These are phyloP conservation scores for Pachliopta kotzebuea DNA, from an alignment of 2,888 invertebrate genomes.

Conservation along the genomic window DNA sequence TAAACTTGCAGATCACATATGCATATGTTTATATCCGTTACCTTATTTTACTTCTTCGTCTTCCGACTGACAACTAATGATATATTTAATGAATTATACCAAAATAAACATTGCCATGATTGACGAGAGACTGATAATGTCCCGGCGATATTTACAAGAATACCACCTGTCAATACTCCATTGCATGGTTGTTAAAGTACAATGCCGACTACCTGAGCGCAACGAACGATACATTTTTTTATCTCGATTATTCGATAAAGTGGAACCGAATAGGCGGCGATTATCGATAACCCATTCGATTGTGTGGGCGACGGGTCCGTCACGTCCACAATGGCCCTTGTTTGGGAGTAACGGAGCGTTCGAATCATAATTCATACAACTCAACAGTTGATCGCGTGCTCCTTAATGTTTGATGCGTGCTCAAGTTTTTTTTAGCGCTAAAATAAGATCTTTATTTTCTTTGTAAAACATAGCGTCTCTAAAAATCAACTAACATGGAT, in stretches of 20 bases:
- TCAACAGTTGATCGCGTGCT: slow-evolving; percentile 54
- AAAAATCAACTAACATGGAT: too few species aligned
- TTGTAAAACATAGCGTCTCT: too few species aligned
- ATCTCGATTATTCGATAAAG: slow-evolving; percentile 38
- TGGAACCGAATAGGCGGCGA: slow-evolving; percentile 44
- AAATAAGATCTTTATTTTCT: too few species aligned
- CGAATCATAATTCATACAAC: slow-evolving; percentile 54
- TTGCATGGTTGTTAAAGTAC: slow-evolving; percentile 68
- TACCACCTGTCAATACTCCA: slow-evolving; percentile 62
- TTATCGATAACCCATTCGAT: slow-evolving; percentile 54
- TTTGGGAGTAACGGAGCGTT: slow-evolving; percentile 48
- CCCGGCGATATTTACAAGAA: slow-evolving; percentile 33
- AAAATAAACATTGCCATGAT: not conserved
- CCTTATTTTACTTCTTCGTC: too few species aligned
- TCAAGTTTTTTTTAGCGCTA: slow-evolving; percentile 4
- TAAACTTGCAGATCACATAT: too few species aligned
- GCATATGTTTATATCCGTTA: too few species aligned
- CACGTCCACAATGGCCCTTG: slow-evolving; percentile 60
- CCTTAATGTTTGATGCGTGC: slow-evolving; percentile 16
- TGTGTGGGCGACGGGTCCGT: slow-evolving; percentile 62
- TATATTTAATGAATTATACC: not conserved
- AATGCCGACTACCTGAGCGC: slow-evolving; percentile 67
- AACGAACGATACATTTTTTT: slow-evolving; percentile 37
- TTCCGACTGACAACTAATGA: too few species aligned
- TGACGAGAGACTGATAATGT: slow-evolving; percentile 42